Evolutionary conservation across 2,888 invertebrate genomes (phyloP), one percentile per base, ranked within the genome.

Genomic region (Napeogenes inachia): DNA sequence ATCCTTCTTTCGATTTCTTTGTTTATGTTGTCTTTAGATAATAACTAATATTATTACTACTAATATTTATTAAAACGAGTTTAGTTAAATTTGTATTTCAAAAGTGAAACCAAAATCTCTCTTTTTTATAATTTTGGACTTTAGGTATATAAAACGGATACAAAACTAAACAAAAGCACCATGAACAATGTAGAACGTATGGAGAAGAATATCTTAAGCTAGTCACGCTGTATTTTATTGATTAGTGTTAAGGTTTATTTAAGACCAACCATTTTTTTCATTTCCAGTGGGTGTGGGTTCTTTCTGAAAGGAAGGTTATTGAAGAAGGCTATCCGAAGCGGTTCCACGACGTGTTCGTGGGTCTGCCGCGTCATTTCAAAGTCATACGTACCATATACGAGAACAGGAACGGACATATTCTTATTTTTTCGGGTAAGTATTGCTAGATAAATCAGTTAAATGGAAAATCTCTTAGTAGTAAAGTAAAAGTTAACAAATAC

Each of bases 311-410:
- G 54, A 80, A 80, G 65, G 67, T 71, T 54, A 67, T 85, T 45
- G 79, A 79, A 58, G 70, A 68, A 0, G 87, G 87, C 33, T 87
- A 78, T 72, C 89, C 89, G 66, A 76, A 82, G 64, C 81, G 82
- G 57, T 84, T 94, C 69, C 85, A 85, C 66, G 91, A 92, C 67
- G 87, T 94, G 76, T 94, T 95, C 81, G 83, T 84, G 21, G 89
- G 91, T 2, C 82, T 95, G 38, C 93, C 94, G 10, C 73, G 83
- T n/a, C 64, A 81, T 55, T 78, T 94, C 33, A 80, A 73, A 62
- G 84, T 81, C 70, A 91, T 96, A 60, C 94, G 94, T 77, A 94
- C 95, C 2, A 93, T 93, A 30, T 95, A 95, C 76, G 93, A 96
- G 82, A 91, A 84, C 55, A 83, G 82, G n/a, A 93, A 95, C 73